A percentile compares a stretch with the other conserved stretches of the same genome.
phyloP scores from a whole-genome alignment of 2,888 invertebrate genomes.

The Drosophila austrosaltans region DNA sequence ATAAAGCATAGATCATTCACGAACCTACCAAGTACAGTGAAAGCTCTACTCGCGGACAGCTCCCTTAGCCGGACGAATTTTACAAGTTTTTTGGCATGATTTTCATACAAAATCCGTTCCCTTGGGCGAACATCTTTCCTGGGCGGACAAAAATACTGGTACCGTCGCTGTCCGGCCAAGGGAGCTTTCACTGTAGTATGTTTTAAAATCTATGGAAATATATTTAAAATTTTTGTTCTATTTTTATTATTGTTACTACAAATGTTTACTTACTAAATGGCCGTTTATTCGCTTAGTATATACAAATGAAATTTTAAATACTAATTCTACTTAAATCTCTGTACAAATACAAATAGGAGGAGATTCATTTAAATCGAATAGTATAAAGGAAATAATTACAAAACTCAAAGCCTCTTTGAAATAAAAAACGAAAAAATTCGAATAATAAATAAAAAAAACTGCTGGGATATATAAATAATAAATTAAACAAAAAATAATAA shows the following conservation, averaged over 20 bases:
- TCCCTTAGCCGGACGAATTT: no score
- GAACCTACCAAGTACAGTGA: no score
- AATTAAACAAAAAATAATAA: constrained; percentile 19
- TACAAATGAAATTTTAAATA: constrained; percentile 48
- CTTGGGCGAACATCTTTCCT: no score
- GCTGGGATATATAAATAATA: constrained; percentile 31
- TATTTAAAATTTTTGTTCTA: not conserved
- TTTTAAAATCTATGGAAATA: no score
- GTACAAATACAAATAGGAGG: constrained; percentile 51
- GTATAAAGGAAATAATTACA: constrained; percentile 44
- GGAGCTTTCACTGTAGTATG: no score
- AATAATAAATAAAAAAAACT: constrained; percentile 19
- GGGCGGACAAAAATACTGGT: no score
- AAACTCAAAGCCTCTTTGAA: constrained; percentile 70
- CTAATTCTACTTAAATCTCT: constrained; percentile 37
- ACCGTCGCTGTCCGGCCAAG: no score
- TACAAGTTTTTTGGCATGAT: no score
- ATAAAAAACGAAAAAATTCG: constrained; percentile 50
- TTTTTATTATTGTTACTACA: constrained; percentile 19
- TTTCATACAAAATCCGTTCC: no score
- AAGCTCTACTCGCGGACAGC: no score
- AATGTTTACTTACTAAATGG: constrained; percentile 42
- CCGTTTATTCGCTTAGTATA: constrained; percentile 37
- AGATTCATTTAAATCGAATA: constrained; percentile 53
- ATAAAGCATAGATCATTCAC: no score